Evolutionary conservation across 2,113 vertebrate species (phyloP).

Genomic region (Equus quagga): DNA sequence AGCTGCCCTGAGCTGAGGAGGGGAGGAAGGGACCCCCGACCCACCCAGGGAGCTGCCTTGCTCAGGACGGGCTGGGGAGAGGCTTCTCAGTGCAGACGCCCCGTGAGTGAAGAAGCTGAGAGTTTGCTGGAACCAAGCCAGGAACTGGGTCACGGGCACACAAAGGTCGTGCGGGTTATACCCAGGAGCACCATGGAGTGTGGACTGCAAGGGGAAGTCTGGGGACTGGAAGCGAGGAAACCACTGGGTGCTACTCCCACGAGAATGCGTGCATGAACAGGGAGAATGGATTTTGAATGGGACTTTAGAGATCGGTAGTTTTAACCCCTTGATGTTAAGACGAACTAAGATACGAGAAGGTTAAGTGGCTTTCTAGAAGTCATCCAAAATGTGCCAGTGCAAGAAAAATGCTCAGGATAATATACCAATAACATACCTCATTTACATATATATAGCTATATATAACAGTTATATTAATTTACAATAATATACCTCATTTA

Average conservation of each 20-base stretch:
- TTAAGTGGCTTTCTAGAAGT: too few species aligned
- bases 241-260: fast-evolving
- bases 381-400: background rate
- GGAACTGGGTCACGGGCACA: too few species aligned
- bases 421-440: too few species aligned
- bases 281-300: fast-evolving
- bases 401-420: background rate
- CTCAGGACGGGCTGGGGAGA: fast-evolving
- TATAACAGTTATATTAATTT: background rate
- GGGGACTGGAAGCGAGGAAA: background rate
- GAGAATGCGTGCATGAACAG: fast-evolving
- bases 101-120: background rate
- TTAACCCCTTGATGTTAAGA: fast-evolving
- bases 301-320: too few species aligned
- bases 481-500: background rate
- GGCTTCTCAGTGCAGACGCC: fast-evolving
- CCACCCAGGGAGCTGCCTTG: fast-evolving
- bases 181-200: fast-evolving
- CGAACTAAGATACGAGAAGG: too few species aligned
- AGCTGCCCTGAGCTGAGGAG: fast-evolving
- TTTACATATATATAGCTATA: background rate
- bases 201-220: background rate
- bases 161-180: fast-evolving
- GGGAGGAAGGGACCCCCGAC: fast-evolving
- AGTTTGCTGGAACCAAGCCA: too few species aligned